Percentiles rank a stretch among this genome's conserved stretches.
Evolutionary conservation across 2,888 invertebrate species (phyloP).

Genomic region (Scrobipalpa costella): DNA sequence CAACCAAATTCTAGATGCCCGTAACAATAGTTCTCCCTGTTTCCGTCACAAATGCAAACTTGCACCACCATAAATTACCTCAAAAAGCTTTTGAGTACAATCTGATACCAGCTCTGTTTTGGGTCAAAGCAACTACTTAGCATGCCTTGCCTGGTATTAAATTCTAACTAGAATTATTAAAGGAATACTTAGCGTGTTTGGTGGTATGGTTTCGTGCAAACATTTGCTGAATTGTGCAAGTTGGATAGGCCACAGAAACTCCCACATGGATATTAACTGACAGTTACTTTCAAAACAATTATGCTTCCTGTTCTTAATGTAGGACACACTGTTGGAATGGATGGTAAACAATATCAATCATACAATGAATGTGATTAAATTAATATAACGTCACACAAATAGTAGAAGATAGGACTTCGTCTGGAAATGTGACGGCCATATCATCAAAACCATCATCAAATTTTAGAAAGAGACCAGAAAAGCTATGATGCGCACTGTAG

Average conservation of each 20-base stretch:
- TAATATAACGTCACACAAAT: too few species aligned
- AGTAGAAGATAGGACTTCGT: too few species aligned
- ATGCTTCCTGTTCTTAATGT: constrained; percentile 49
- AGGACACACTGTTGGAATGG: constrained; percentile 37
- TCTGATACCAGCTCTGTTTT: constrained; percentile 54
- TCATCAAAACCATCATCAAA: too few species aligned
- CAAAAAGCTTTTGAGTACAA: constrained; percentile 51
- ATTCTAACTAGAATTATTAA: constrained; percentile 43
- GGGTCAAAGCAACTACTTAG: constrained; percentile 48
- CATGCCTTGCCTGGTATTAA: constrained; percentile 43
- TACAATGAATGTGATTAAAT: too few species aligned
- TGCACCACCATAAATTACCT: constrained; percentile 50
- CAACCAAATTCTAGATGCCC: background rate
- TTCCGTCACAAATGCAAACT: constrained; percentile 39
- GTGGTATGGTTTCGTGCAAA: constrained; percentile 57
- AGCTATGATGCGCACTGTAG: too few species aligned
- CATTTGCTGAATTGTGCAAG: constrained; percentile 57
- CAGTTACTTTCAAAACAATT: constrained; percentile 66
- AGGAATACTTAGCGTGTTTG: constrained; percentile 44
- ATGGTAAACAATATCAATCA: constrained; percentile 33
- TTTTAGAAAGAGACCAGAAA: too few species aligned
- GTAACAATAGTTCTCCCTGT: constrained; percentile 17
- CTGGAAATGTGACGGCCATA: too few species aligned
- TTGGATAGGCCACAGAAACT: constrained; percentile 57
- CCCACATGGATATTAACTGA: constrained; percentile 55